Evolutionary conservation across 1,140 invertebrate species (phyloP).

Genomic region (Brachionus rubens): DNA sequence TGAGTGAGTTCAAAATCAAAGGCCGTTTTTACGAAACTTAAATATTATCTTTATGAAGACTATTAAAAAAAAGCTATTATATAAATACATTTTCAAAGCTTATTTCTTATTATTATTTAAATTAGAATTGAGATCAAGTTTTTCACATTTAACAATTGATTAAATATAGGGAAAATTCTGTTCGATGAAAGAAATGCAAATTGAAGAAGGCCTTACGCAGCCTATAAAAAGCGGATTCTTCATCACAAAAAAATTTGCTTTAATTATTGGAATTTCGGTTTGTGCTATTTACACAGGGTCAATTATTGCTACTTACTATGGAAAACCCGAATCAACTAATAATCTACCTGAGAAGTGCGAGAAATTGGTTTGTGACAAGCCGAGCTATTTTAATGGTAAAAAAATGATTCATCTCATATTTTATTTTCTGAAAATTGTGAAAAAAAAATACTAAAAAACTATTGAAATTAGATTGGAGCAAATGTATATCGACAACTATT

Average conservation of each 20-base stretch:
- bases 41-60: too few relatives aligned
- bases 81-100: too few relatives aligned
- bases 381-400: background rate
- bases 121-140: too few relatives aligned
- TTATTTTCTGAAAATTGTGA: background rate
- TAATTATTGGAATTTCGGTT: background rate
- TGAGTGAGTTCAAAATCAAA: too few relatives aligned
- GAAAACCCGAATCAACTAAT: background rate
- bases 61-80: too few relatives aligned
- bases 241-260: background rate
- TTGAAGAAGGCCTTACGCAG: background rate
- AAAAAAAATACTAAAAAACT: too few relatives aligned
- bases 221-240: background rate
- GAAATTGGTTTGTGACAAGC: background rate
- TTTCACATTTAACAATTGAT: too few relatives aligned
- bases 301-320: conserved; percentile 17
- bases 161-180: too few relatives aligned
- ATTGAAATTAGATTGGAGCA: too few relatives aligned
- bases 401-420: background rate
- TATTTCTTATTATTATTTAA: too few relatives aligned
- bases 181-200: conserved; percentile 15
- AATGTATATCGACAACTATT: too few relatives aligned
- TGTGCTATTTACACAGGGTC: background rate
- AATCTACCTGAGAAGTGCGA: background rate
- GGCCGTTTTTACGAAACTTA: too few relatives aligned